phyloP scores from a whole-genome alignment of 2,797 vertebrate species.

The Tadarida brasiliensis region DNA sequence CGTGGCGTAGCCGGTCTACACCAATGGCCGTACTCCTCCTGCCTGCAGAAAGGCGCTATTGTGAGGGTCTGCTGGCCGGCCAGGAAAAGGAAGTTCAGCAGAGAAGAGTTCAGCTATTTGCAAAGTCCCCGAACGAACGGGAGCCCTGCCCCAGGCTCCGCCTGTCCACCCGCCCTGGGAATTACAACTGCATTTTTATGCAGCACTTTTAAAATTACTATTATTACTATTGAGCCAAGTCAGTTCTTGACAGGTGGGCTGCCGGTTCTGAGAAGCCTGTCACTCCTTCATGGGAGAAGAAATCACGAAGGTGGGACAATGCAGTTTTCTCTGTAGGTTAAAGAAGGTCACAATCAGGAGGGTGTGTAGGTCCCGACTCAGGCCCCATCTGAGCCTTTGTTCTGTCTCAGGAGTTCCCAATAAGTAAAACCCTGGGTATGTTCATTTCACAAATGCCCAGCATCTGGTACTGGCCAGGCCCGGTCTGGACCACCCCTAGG shows the following conservation, averaged over 20 bases:
- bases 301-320: rapidly evolving
- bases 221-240: background rate
- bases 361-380: no score
- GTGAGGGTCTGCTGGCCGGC: background rate
- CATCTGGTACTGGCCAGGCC: no score
- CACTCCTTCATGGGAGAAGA: background rate
- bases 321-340: background rate
- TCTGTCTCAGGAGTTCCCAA: rapidly evolving
- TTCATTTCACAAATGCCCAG: background rate
- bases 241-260: background rate
- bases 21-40: rapidly evolving
- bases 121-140: rapidly evolving
- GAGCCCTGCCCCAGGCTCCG: background rate
- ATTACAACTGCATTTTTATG: background rate
- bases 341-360: background rate
- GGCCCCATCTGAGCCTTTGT: background rate
- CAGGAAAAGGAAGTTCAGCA: background rate
- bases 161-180: background rate
- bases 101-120: background rate
- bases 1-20: rapidly evolving
- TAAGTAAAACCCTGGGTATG: background rate
- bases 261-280: background rate
- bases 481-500: rapidly evolving
- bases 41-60: rapidly evolving
- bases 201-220: background rate